Conservation (phyloP, 2,113 vertebrate species). For the Sinocyclocheilus rhinocerous region DNA sequence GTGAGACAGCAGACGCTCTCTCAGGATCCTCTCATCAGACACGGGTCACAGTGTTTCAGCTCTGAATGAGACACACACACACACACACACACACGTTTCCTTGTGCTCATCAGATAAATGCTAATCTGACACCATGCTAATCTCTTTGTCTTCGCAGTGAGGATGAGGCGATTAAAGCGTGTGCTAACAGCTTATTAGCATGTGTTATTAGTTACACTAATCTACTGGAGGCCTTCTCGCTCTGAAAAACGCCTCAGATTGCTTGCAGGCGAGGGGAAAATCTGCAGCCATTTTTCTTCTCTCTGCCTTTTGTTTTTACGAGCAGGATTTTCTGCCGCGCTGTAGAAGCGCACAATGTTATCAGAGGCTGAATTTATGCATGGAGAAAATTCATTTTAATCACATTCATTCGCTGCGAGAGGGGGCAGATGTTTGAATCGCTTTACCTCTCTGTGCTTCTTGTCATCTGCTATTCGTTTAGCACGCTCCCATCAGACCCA, state of each 20-base stretch:
- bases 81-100: not conserved
- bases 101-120: conserved; percentile 32
- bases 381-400: conserved; percentile 52
- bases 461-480: conserved; percentile 75
- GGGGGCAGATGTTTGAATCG: conserved; percentile 57
- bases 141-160: conserved; percentile 52
- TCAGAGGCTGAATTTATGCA: conserved; percentile 64
- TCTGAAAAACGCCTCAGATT: not conserved
- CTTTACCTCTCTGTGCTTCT: not conserved
- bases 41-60: not conserved
- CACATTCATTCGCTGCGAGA: not conserved
- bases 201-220: conserved; percentile 53
- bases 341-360: conserved; percentile 67
- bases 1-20: conserved; percentile 9
- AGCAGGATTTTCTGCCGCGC: conserved; percentile 60
- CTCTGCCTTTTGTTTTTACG: conserved; percentile 19
- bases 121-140: conserved; percentile 50
- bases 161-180: conserved; percentile 50
- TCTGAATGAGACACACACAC: not conserved
- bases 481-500: conserved; percentile 55
- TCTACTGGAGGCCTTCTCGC: conserved; percentile 15
- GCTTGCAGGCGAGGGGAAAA: not conserved
- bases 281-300: not conserved
- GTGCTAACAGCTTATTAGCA: conserved; percentile 49
- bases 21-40: conserved; percentile 13